Evolutionary conservation across 2,113 vertebrate species (phyloP), one percentile per base, ranked within the genome.

Genomic region (Hiodon tergisus): DNA sequence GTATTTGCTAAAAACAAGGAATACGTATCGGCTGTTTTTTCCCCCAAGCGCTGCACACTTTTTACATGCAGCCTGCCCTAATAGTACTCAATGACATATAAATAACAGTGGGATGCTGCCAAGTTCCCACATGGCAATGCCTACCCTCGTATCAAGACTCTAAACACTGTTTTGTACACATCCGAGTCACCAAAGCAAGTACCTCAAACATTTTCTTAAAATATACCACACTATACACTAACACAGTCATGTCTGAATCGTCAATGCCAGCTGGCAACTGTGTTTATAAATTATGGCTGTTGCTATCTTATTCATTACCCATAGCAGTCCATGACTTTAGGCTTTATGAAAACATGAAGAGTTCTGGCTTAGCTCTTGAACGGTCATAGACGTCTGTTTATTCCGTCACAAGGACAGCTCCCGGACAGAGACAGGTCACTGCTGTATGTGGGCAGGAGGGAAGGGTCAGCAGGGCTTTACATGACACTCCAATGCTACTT

Each of bases 401-500:
- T 31, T 31, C 31, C 31, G 31, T 31, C 31, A 50, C 60, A 11
- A 59, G 7, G 17, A 11, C 6, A 59, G 6, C 51, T 5, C 13
- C 1, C 6, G 0, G 9, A 59, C 9, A 9, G 3, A 2, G 13
- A 16, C 31, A 71, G 69, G 31, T 46, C 54, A 57, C 69, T 7
- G 5, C 31, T 13, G 31, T 47, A n/a, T 31, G 48, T 60, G 59
- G 46, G 71, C 48, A 51, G 59, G 59, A 58, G n/a, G 58, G 48
- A 17, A 10, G 59, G 51, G 0, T 59, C 31, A 16, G 77, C 79
- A 57, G 73, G 78, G 80, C 82, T 73, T 80, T 76, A 76, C 9
- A 8, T 59, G 58, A 5, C 73, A 60, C 47, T 71, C 81, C 78
- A 71, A 76, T 77, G 70, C 78, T 73, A 75, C 77, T 75, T 70